These are phyloP conservation scores for Latrodectus geometricus DNA, from an alignment of 1,140 invertebrate species.

Conservation along the genomic window DNA sequence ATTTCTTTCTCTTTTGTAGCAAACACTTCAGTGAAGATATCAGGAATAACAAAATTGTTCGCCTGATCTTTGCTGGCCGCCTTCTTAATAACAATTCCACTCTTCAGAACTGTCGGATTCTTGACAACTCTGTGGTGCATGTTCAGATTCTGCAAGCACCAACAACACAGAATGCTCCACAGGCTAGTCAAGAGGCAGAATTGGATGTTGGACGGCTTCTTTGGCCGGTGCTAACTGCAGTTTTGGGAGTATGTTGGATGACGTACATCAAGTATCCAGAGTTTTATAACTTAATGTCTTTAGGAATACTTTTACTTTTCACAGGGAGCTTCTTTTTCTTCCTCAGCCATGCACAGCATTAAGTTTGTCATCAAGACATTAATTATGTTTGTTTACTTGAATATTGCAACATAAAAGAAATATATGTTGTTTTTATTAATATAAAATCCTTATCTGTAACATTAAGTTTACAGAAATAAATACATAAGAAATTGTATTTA, in stretches of 20 bases:
- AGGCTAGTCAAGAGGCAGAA: conserved; percentile 72
- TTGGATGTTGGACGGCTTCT: conserved; percentile 66
- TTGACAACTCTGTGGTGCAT: conserved; percentile 88
- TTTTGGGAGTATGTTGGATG: conserved; percentile 69
- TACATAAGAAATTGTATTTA: no score
- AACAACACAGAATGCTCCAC: conserved; percentile 65
- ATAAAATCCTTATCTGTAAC: no score
- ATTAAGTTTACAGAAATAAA: no score
- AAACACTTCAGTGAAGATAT: conserved; percentile 85
- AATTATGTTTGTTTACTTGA: no score
- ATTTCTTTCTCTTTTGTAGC: conserved; percentile 72
- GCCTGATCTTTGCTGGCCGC: conserved; percentile 89
- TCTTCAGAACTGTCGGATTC: conserved; percentile 81
- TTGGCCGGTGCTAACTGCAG: conserved; percentile 68
- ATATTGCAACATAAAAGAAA: no score
- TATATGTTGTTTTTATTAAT: no score
- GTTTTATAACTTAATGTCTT: conserved; percentile 76
- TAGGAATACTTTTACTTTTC: conserved; percentile 70
- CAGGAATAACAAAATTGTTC: conserved; percentile 80
- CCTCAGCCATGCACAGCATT: no score
- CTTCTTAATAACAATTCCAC: conserved; percentile 82
- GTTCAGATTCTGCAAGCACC: conserved; percentile 76
- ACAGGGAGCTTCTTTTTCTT: no score
- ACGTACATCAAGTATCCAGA: conserved; percentile 75
- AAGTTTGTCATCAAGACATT: no score